Conservation (phyloP, 1,140 invertebrate species). For the Acyrthosiphon pisum region DNA sequence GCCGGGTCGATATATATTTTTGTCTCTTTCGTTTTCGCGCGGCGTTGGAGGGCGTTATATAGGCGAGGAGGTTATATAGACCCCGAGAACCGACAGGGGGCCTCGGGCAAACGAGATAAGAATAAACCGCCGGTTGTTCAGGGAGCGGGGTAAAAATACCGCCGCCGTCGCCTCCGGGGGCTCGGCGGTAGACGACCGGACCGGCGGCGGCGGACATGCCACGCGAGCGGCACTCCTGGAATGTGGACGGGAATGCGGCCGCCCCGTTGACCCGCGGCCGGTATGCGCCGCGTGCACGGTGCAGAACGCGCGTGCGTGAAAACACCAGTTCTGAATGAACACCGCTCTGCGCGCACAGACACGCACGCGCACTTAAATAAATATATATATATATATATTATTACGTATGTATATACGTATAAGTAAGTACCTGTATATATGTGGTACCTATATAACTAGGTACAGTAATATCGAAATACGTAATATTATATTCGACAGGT, state of each 20-base stretch:
- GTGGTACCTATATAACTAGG: not conserved
- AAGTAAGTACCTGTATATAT: not conserved
- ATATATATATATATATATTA: not conserved
- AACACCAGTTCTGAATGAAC: conserved; percentile 55
- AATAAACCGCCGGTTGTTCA: not conserved
- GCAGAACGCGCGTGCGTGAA: conserved; percentile 47
- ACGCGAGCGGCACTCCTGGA: conserved; percentile 47
- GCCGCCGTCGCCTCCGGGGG: not conserved
- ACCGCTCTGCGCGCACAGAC: not conserved
- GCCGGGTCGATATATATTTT: not conserved
- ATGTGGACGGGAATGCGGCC: conserved; percentile 57
- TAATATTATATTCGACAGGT: conserved; percentile 52
- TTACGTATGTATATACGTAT: not conserved
- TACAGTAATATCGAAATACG: conserved; percentile 45
- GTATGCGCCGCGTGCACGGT: conserved; percentile 11
- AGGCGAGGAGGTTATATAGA: not conserved
- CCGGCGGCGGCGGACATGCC: not conserved
- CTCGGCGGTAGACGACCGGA: conserved; percentile 38
- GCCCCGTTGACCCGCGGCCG: conserved; percentile 56
- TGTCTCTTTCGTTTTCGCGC: too few relatives aligned
- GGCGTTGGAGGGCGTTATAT: too few relatives aligned
- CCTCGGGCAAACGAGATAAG: not conserved
- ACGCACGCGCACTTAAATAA: not conserved
- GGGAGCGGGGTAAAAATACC: not conserved
- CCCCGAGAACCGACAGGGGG: not conserved